Percentiles rank a stretch among this genome's conserved stretches.
These are phyloP conservation scores for Rhinophrynus dorsalis DNA, from an alignment of 2,797 vertebrate genomes.

Conservation along the genomic window DNA sequence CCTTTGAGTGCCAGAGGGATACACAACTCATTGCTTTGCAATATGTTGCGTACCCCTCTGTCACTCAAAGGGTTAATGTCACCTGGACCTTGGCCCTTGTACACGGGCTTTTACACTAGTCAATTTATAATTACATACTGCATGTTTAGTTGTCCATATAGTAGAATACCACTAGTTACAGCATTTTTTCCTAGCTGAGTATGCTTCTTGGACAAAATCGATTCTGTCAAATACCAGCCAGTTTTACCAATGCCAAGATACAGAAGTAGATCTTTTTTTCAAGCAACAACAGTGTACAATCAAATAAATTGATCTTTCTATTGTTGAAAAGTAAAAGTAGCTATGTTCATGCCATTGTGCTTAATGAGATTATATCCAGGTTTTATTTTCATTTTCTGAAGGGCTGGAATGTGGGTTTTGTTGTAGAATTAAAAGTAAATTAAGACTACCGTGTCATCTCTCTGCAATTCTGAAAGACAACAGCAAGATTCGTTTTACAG, in stretches of 20 bases:
- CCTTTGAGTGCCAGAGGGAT: no score
- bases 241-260: background rate
- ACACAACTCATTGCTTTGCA: no score
- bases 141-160: background rate
- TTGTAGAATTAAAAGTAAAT: slow-evolving; percentile 24
- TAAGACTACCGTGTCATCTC: background rate
- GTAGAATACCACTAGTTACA: background rate
- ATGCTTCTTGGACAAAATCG: background rate
- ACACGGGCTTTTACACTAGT: no score
- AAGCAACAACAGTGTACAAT: background rate
- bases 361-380: background rate
- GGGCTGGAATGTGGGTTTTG: background rate
- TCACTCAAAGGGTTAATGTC: no score
- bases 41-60: no score
- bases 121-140: no score
- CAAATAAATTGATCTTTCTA: background rate
- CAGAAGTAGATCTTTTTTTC: background rate
- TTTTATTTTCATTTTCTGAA: background rate
- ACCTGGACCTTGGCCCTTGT: no score
- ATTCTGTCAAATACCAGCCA: background rate
- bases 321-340: background rate
- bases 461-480: slow-evolving; percentile 10
- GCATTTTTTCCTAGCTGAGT: background rate
- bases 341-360: background rate
- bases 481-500: background rate